Evolutionary conservation across 2,888 invertebrate genomes (phyloP).

Genomic region (Hirtodrosophila alboralis): DNA sequence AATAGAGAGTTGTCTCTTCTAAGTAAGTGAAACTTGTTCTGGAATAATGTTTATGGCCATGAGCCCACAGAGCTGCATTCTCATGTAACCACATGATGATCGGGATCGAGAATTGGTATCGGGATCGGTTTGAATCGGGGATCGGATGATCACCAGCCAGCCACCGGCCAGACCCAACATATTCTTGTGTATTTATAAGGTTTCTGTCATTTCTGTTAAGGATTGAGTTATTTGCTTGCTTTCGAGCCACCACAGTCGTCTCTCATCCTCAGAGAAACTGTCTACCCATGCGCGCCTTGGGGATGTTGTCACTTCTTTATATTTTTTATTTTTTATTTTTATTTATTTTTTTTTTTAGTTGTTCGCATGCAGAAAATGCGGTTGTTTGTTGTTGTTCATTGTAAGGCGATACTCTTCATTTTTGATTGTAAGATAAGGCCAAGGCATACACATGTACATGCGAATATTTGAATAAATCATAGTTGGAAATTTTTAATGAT

Average conservation of each 20-base stretch:
- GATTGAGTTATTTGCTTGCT: slow-evolving; percentile 74
- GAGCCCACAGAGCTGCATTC: slow-evolving; percentile 66
- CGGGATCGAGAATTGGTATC: slow-evolving; percentile 37
- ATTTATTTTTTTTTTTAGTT: too few relatives aligned
- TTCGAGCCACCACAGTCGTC: not conserved
- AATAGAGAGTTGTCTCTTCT: slow-evolving; percentile 52
- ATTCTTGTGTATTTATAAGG: slow-evolving; percentile 77
- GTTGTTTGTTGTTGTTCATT: slow-evolving; percentile 64
- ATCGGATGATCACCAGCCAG: slow-evolving; percentile 35
- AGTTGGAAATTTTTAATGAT: slow-evolving; percentile 46
- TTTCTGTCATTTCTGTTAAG: slow-evolving; percentile 76
- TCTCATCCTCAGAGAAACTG: slow-evolving; percentile 1
- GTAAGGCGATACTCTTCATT: slow-evolving; percentile 66
- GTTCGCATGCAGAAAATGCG: slow-evolving; percentile 67
- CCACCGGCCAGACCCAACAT: slow-evolving; percentile 46
- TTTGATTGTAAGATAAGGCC: slow-evolving; percentile 52
- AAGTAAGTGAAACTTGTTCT: slow-evolving; percentile 71
- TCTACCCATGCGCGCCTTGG: slow-evolving; percentile 36
- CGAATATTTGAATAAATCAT: slow-evolving; percentile 62
- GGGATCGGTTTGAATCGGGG: slow-evolving; percentile 29
- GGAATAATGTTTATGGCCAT: slow-evolving; percentile 43
- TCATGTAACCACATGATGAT: slow-evolving; percentile 73
- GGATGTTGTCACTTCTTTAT: slow-evolving; percentile 47
- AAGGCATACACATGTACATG: slow-evolving; percentile 36
- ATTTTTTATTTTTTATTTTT: too few relatives aligned